A percentile compares a stretch with the other conserved stretches of the same genome.
These are phyloP conservation scores for Hipparchia sbordonii DNA, from an alignment of 2,888 invertebrate genomes.

Conservation along the genomic window DNA sequence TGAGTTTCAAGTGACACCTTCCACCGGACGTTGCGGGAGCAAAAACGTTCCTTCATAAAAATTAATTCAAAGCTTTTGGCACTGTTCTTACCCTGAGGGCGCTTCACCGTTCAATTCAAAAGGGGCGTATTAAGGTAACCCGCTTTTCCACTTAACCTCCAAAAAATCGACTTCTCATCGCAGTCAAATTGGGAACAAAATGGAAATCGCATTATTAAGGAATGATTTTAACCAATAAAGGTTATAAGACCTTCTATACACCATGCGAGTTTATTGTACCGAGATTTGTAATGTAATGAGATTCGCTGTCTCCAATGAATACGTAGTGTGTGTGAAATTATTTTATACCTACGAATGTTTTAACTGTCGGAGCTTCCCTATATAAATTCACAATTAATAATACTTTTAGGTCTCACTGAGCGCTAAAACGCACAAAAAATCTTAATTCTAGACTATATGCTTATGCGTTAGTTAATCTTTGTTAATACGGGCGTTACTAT, in stretches of 20 bases:
- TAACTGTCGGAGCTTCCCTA: no score
- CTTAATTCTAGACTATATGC: no score
- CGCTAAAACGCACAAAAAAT: no score
- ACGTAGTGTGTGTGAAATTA: no score
- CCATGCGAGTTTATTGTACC: not conserved
- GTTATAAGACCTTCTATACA: not conserved
- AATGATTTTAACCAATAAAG: conserved; percentile 6
- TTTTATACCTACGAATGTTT: no score
- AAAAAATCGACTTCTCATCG: conserved; percentile 13
- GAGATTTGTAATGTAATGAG: no score
- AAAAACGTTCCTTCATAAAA: conserved; percentile 6
- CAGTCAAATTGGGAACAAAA: conserved; percentile 3
- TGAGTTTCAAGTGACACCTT: conserved; percentile 4
- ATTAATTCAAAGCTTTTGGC: conserved; percentile 13
- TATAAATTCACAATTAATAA: no score
- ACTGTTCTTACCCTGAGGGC: not conserved
- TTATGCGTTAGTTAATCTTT: no score
- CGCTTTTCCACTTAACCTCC: conserved; percentile 16
- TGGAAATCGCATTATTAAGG: conserved; percentile 9
- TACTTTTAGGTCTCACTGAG: no score
- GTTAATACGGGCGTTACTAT: no score
- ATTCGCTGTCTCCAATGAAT: no score
- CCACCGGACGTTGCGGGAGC: conserved; percentile 5
- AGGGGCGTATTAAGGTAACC: conserved; percentile 12
- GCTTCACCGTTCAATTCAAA: conserved; percentile 1